These are phyloP conservation scores for Hycleus cichorii DNA, from an alignment of 1,140 invertebrate genomes.

Conservation along the genomic window DNA sequence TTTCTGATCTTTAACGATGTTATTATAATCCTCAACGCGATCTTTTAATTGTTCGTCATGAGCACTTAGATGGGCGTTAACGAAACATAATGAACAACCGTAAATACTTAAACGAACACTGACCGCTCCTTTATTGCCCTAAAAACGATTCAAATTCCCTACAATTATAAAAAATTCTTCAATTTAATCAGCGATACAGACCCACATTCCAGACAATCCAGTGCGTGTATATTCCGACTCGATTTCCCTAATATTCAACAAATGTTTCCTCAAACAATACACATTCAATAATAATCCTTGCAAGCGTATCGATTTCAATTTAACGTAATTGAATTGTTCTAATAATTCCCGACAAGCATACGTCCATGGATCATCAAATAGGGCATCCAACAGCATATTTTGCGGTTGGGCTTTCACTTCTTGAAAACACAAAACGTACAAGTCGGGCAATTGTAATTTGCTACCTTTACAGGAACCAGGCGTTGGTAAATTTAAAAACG, in stretches of 20 bases:
- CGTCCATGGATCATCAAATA: constrained; percentile 83
- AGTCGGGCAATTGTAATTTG: constrained; percentile 59
- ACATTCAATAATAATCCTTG: constrained; percentile 72
- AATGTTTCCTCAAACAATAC: constrained; percentile 69
- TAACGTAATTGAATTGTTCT: constrained; percentile 63
- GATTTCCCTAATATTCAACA: constrained; percentile 71
- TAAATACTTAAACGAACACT: constrained; percentile 78
- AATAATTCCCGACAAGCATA: constrained; percentile 63
- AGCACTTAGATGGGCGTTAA: constrained; percentile 83
- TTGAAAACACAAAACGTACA: constrained; percentile 81
- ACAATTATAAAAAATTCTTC: too few species aligned
- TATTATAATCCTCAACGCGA: constrained; percentile 78
- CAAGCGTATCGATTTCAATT: constrained; percentile 65
- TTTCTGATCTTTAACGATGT: constrained; percentile 63
- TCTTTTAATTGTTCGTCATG: constrained; percentile 75
- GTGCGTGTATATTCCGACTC: constrained; percentile 80
- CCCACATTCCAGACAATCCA: constrained; percentile 83
- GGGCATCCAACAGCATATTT: constrained; percentile 68
- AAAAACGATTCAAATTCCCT: neutral
- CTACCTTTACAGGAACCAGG: constrained; percentile 45
- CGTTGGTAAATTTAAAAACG: constrained; percentile 57
- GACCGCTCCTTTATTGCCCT: constrained; percentile 93
- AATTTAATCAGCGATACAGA: constrained; percentile 34
- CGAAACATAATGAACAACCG: constrained; percentile 77
- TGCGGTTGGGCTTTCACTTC: constrained; percentile 85